These are phyloP conservation scores for Zalophus californianus DNA, from an alignment of 2,797 vertebrate species.

Conservation along the genomic window DNA sequence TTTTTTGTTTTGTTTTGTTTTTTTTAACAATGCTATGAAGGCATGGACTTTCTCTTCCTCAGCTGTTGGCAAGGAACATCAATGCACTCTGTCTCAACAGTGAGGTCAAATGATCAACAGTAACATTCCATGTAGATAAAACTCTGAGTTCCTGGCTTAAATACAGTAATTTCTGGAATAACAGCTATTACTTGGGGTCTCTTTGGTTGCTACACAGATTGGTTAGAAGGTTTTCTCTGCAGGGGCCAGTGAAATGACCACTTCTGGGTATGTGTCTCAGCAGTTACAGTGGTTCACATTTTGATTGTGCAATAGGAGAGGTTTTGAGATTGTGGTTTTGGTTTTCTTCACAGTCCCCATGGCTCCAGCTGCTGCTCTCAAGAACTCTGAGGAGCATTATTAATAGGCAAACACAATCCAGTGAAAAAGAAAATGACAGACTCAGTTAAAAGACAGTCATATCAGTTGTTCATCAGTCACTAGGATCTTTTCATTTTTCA, in stretches of 20 bases:
- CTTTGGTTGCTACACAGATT: conserved; percentile 70
- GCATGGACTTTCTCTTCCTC: conserved; percentile 76
- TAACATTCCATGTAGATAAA: conserved; percentile 52
- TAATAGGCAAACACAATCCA: background rate
- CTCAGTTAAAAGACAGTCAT: background rate
- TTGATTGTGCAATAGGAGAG: conserved; percentile 64
- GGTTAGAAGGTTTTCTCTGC: conserved; percentile 65
- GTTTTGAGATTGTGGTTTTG: conserved; percentile 64
- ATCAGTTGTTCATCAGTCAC: background rate
- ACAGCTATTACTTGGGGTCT: background rate
- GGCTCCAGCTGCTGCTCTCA: background rate
- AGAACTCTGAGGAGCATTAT: background rate
- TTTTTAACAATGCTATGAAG: conserved; percentile 79
- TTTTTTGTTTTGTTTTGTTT: conserved; percentile 22
- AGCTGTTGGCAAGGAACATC: conserved; percentile 80
- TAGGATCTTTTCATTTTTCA: background rate
- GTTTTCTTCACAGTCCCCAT: conserved; percentile 51
- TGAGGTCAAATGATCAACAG: conserved; percentile 77
- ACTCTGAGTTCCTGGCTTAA: conserved; percentile 5
- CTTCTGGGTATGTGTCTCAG: conserved; percentile 29
- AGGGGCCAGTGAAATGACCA: conserved; percentile 29
- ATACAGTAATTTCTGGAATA: conserved; percentile 18
- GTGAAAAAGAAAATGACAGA: background rate
- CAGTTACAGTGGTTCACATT: conserved; percentile 46
- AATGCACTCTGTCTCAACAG: conserved; percentile 81